Base-by-base conservation (phyloP, 2,113 vertebrate species). In the Myiozetetes cayanensis region DNA sequence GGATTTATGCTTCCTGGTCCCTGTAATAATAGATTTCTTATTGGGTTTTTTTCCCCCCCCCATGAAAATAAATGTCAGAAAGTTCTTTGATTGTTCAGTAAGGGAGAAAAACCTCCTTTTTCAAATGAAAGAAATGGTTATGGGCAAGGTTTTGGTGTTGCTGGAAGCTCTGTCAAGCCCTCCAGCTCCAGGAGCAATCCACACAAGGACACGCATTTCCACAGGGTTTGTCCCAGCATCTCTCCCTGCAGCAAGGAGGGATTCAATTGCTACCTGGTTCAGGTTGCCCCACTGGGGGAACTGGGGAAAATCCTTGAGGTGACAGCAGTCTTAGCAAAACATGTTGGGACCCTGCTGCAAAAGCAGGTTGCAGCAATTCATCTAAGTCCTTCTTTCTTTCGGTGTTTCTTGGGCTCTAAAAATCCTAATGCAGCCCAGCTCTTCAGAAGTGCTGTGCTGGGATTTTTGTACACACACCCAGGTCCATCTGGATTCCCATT, bases 41-140 rank as follows among this genome's bases (percentile, higher is more conserved):
- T 46, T 62, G 49, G 8, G 8, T 4, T 41, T 17, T 52, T 65
- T 23, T 4, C 14, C 14, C 14, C 14, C 3, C 0, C 24, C 56
- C 71, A 92, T 87, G 49, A 92, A 94, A 85, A 94, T 83, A 96
- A 97, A 96, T 92, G 87, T 92, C 82, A 95, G 85, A 93, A 97
- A 95, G 81, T 95, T 93, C 44, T 89, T 55, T 87, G 89, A 78
- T 33, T 91, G 84, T 68, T 95, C 95, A 89, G 28, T 75, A 96
- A 78, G 70, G 76, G 61, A 78, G 55, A 89, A 95, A 96, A 81
- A 28, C 33, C 76, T 14, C 55, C 24, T 70, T 70, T 85, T 84
- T 62, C 81, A 68, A 91, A 89, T 67, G 15, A 77, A 94, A 85
- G 23, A 75, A 72, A 65, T 3, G 0, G 44, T 86, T 85, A 19